Base-by-base conservation (phyloP, 1,140 invertebrate species). In the Anagrus nilaparvatae region DNA sequence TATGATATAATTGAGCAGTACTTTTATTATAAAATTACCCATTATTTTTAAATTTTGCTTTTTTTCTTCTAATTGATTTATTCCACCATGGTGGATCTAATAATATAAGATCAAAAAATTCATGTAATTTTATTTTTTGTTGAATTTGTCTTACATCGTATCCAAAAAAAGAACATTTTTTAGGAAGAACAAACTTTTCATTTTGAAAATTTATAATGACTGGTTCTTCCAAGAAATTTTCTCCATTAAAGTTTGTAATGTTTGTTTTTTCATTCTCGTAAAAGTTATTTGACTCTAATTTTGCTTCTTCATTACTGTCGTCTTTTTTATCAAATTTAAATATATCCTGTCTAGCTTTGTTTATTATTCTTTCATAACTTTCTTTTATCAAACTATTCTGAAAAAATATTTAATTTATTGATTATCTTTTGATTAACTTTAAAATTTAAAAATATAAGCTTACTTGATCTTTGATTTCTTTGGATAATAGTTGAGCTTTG, bases 71-170 rank as follows among this genome's bases (percentile, higher is more conserved):
- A 18, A 93, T 86, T 44, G 87, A 91, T 67, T 91, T 92, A 63
- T 95, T 95, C 67, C 80, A 81, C 92, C 91, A 96, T 2, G 91
- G 90, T 39, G 90, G 91, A 73, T 96, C 92, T 46, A 93, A 68
- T 14, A 94, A 62, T 37, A 95, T 74, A 32, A 93, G 65, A 63
- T 94, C 83, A 76, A 76, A 94, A 27, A 62, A 56, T 23, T 57
- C 47, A 12, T 55, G 51, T 30, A 57, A 38, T 19, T 48, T 20
- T 18, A 69, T 44, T 42, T 63, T 60, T 28, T 58, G 36, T 20
- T 52, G 41, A 4, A 71, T 58, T 13, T 69, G 49, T 35, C 42
- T 50, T 6, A 75, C 49, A 48, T 76, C 63, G 33, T 65, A 63
- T 37, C 61, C 68, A 48, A 64, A 69, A 57, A 75, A 76, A 17